Conservation (phyloP, 1,140 invertebrate genomes). For the Brachionus manjavacas region DNA sequence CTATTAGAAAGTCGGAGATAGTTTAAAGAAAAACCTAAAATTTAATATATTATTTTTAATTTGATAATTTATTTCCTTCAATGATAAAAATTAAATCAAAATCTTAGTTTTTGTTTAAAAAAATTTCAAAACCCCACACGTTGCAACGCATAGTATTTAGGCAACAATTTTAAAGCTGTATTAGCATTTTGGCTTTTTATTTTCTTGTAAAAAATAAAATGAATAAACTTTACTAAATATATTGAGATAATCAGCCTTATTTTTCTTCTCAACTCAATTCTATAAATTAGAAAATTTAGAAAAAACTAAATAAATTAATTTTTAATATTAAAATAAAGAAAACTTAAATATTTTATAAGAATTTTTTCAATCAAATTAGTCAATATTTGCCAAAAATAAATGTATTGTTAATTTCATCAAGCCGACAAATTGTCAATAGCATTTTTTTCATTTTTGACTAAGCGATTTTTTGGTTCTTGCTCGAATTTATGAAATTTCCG, state of each 20-base stretch:
- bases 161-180: too few species aligned
- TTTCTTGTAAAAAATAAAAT: too few species aligned
- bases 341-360: neutral
- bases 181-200: too few species aligned
- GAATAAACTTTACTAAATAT: too few species aligned
- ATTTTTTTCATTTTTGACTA: neutral
- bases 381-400: neutral
- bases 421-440: neutral
- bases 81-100: too few species aligned
- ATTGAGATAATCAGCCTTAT: neutral
- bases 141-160: too few species aligned
- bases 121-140: too few species aligned
- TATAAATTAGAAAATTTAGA: neutral
- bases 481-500: neutral
- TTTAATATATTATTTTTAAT: too few species aligned
- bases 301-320: neutral
- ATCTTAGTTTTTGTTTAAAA: too few species aligned
- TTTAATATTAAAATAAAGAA: neutral
- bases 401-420: neutral
- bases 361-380: neutral
- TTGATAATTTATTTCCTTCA: too few species aligned
- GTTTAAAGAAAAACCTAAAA: too few species aligned
- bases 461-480: neutral
- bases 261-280: neutral
- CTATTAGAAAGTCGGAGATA: too few species aligned